These are phyloP conservation scores for Archips crataeganus DNA, from an alignment of 2,888 invertebrate species.

Conservation along the genomic window DNA sequence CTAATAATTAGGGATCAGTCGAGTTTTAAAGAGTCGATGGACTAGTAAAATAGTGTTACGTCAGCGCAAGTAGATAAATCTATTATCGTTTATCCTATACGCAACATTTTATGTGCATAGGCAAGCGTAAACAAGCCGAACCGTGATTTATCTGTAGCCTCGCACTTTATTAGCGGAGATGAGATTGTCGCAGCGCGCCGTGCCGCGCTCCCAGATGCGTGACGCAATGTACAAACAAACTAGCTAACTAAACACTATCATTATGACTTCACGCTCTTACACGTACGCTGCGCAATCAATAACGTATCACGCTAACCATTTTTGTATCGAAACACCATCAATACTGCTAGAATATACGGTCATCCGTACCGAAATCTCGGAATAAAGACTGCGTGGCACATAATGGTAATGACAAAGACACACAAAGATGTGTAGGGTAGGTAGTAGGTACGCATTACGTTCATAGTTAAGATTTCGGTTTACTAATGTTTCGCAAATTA, in stretches of 20 bases:
- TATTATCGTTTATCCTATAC: neutral
- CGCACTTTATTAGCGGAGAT: slow-evolving; percentile 35
- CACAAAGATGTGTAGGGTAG: no score
- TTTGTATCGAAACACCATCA: neutral
- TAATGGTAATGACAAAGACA: no score
- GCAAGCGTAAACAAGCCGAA: slow-evolving; percentile 22
- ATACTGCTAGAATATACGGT: neutral
- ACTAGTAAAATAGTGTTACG: no score
- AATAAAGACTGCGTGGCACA: no score
- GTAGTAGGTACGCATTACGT: no score
- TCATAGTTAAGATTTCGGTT: no score
- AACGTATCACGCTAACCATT: neutral
- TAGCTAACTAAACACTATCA: neutral
- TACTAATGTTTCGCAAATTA: no score
- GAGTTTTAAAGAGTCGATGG: no score
- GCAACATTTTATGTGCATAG: neutral
- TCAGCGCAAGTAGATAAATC: neutral
- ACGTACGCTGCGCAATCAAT: neutral
- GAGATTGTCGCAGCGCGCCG: slow-evolving; percentile 24
- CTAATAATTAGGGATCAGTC: no score
- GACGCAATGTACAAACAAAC: slow-evolving; percentile 5
- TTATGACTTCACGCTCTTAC: slow-evolving; percentile 7
- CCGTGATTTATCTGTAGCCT: slow-evolving; percentile 35
- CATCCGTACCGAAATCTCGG: no score
- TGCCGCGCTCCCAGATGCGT: slow-evolving; percentile 1